Evolutionary conservation across 2,888 invertebrate genomes (phyloP), one percentile per base, ranked within the genome.

Genomic region (Megaustenia siamemsis): DNA sequence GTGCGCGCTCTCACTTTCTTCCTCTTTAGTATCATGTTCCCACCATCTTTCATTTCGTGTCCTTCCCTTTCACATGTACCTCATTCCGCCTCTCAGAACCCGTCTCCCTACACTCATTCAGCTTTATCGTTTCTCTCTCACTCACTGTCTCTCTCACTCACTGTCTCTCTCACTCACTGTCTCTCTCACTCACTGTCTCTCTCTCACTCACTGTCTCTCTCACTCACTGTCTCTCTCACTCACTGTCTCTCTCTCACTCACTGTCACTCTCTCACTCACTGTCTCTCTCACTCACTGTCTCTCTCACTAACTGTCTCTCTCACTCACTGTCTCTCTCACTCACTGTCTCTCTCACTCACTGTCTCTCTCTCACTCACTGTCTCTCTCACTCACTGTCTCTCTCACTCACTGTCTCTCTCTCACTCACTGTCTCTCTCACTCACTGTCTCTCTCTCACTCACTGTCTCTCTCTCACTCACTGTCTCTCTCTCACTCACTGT

Each of bases 111-210:
- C 12, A 49, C 28, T 66, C 60, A 38, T 21, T 38, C 40, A 3
- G 15, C 18, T 71, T n/a, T 32, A n/a, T 38, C n/a, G 18, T 43
- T 8, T 49, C 80, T 68, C 45, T 68, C 80, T 43, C 45, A 45
- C 80, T 68, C 45, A 43, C 68, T 45, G 5, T 68, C 80, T 45
- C 45, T 80, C 68, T 68, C 68, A 35, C 80, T 68, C 49, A 68
- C 68, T 68, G 24, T 28, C 68, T 68, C 68, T 43, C 82, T 82
- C 10, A 10, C 38, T 32, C 53, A 53, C 35, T 49, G 6, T 49
- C 56, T 53, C 12, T 53, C 38, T 15, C 53, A 53, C n/a, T 10
- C 60, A 56, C 75, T 43, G 49, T 28, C 63, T 75, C 45, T 75
- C 63, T 63, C 43, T 75, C 63, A 10, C 3, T 43, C 56, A 12